Evolutionary conservation across 2,888 invertebrate genomes (phyloP).

Genomic region (Tenthredo scrophulariae): DNA sequence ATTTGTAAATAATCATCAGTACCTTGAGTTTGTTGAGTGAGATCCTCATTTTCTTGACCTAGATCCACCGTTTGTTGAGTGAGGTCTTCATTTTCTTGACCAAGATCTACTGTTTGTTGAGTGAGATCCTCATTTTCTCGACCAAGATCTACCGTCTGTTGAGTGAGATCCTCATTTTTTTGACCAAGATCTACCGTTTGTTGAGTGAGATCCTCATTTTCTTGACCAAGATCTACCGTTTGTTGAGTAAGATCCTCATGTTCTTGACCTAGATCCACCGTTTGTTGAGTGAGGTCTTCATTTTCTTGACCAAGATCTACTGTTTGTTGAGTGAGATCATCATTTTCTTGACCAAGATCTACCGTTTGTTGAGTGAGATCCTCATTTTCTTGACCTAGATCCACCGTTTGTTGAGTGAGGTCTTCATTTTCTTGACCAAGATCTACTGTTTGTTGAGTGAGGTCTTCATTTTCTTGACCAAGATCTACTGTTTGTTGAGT

Average conservation of each 20-base stretch:
- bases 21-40: slow-evolving; percentile 67
- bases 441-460: slow-evolving; percentile 59
- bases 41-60: slow-evolving; percentile 65
- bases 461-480: slow-evolving; percentile 56
- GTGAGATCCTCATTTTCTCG: not conserved
- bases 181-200: slow-evolving; percentile 66
- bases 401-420: slow-evolving; percentile 50
- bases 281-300: slow-evolving; percentile 64
- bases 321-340: slow-evolving; percentile 39
- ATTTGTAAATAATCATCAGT: slow-evolving; percentile 61
- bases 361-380: slow-evolving; percentile 53
- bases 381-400: not conserved
- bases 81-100: slow-evolving; percentile 64
- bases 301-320: slow-evolving; percentile 64
- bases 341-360: slow-evolving; percentile 57
- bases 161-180: slow-evolving; percentile 60
- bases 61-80: slow-evolving; percentile 62
- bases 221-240: slow-evolving; percentile 61
- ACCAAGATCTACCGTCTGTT: slow-evolving; percentile 25
- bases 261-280: too few relatives aligned
- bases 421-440: slow-evolving; percentile 11
- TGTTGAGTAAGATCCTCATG: slow-evolving; percentile 60
- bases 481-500: slow-evolving; percentile 55
- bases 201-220: slow-evolving; percentile 61
- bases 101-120: slow-evolving; percentile 62